These are phyloP conservation scores for Pogonus chalceus DNA, from an alignment of 1,140 invertebrate species.

Conservation along the genomic window DNA sequence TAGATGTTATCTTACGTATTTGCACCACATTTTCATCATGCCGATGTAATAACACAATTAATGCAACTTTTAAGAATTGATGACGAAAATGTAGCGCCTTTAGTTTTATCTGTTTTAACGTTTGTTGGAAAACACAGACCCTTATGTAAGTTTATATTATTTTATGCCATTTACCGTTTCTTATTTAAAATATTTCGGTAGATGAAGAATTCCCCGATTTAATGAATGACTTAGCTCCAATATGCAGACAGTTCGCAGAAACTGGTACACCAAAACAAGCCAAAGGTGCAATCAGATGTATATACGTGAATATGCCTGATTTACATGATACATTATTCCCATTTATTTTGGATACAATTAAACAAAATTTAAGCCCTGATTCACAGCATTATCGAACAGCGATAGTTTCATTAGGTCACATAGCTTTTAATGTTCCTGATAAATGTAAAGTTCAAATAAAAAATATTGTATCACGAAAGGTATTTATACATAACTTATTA, in stretches of 20 bases:
- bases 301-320: conserved; percentile 75
- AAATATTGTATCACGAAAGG: conserved; percentile 86
- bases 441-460: conserved; percentile 83
- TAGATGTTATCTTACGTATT: conserved; percentile 81
- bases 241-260: conserved; percentile 78
- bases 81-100: conserved; percentile 72
- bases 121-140: conserved; percentile 79
- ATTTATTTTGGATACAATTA: conserved; percentile 76
- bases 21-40: conserved; percentile 81
- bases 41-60: conserved; percentile 71
- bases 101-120: conserved; percentile 74
- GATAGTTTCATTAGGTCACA: conserved; percentile 88
- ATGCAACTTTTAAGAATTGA: conserved; percentile 68
- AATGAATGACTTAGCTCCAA: conserved; percentile 63
- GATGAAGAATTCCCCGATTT: conserved; percentile 61
- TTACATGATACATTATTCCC: conserved; percentile 73
- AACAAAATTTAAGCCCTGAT: conserved; percentile 62
- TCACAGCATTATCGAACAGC: conserved; percentile 83
- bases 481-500: conserved; percentile 30
- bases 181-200: conserved; percentile 33
- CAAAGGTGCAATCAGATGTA: conserved; percentile 89
- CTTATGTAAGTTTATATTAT: conserved; percentile 45
- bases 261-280: conserved; percentile 89
- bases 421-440: conserved; percentile 83
- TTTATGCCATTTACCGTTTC: no score